Percentiles rank a stretch among this genome's conserved stretches.
Conservation (phyloP, 2,113 vertebrate genomes). For the Aspidoscelis tigris region DNA sequence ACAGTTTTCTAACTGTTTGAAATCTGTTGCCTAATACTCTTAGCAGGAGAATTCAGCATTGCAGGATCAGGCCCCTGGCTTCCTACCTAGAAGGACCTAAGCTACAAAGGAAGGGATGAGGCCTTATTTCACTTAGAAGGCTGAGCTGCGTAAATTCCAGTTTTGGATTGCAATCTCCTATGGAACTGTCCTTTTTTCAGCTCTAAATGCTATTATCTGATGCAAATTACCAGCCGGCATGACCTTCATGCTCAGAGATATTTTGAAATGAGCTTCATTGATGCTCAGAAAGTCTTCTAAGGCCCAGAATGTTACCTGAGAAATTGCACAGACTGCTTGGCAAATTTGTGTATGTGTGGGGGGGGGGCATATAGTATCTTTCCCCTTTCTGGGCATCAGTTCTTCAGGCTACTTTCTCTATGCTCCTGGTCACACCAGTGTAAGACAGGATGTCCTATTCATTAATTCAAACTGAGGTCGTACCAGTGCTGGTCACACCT, state of each 20-base stretch:
- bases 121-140: no score
- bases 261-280: not conserved
- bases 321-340: no score
- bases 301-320: not conserved
- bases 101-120: no score
- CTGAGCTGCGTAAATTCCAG: no score
- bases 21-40: not conserved
- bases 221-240: not conserved
- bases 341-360: no score
- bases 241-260: not conserved
- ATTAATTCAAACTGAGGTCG: no score
- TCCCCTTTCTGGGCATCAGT: not conserved
- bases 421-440: no score
- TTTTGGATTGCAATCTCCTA: not conserved
- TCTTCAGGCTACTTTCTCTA: not conserved
- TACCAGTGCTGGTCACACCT: no score
- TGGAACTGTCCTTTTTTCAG: not conserved
- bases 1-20: not conserved
- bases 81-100: no score
- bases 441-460: no score
- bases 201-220: not conserved
- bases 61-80: no score
- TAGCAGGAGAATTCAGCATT: no score
- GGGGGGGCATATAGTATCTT: not conserved
- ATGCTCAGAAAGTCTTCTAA: not conserved